Evolutionary conservation across 2,113 vertebrate genomes (phyloP), one percentile per base, ranked within the genome.

Genomic region (Rhizomys pruinosus): DNA sequence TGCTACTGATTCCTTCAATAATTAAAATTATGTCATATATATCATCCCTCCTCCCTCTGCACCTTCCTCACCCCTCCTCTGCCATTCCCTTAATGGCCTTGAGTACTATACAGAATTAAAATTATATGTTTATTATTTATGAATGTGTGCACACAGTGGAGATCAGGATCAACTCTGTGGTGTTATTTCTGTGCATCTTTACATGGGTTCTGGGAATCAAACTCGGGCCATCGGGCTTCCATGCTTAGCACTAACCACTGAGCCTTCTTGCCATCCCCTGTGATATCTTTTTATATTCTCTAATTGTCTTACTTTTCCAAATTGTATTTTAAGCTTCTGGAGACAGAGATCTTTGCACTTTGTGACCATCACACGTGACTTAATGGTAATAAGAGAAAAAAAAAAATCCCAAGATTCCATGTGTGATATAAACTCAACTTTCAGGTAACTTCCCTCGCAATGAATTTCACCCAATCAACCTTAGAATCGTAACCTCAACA

Each of bases 281-380:
- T 34, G 3, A 23, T 47, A 47, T 15, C 39, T 66, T 23, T 23
- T 63, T 25, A 84, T 22, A 86, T 55, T 69, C 52, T 63, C 59
- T 57, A 55, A 34, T 37, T 71, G 44, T 63, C 81, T 87, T 90
- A 9, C 71, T 44, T 87, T 87, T 82, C 78, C 71, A 69, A 79
- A 82, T 32, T 57, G 13, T 68, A 91, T 64, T 87, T n/a, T 89
- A 93, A 88, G 44, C 57, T 94, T 93, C 73, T 42, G 63, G 29
- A 80, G 15, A 74, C 23, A 89, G 22, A 92, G 16, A 25, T 39
- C 44, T 19, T 68, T 87, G 20, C 61, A 57, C n/a, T 91, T n/a
- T 64, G 32, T 52, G 76, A 79, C 64, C 20, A 71, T 63, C 61
- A 55, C 22, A 76, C 11, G 3, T 7, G 34, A 3, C 64, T 85